A percentile compares a stretch with the other conserved stretches of the same genome.
Conservation (phyloP, 1,140 invertebrate species). For the Aporrectodea caliginosa region DNA sequence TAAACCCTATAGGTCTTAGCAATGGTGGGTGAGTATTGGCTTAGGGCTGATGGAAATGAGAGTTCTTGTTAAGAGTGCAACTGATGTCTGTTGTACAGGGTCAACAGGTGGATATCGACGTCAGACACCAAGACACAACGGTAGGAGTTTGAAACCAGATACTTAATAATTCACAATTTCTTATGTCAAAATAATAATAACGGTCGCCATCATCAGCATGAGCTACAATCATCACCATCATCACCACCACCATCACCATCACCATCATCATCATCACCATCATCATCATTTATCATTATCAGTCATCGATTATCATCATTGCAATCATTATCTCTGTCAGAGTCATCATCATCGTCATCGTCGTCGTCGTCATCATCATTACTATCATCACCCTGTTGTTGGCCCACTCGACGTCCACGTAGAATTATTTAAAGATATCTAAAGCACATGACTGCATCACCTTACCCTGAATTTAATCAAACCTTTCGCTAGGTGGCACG, state of each 20-base stretch:
- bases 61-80: background rate
- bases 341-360: background rate
- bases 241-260: background rate
- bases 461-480: too few relatives aligned
- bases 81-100: background rate
- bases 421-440: too few relatives aligned
- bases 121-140: background rate
- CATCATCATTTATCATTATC: background rate
- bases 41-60: background rate
- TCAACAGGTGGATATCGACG: background rate
- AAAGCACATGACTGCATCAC: too few relatives aligned
- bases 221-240: background rate
- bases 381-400: too few relatives aligned
- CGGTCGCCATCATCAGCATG: background rate
- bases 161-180: background rate
- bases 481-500: too few relatives aligned
- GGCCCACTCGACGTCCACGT: too few relatives aligned
- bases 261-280: background rate
- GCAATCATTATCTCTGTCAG: background rate
- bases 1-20: too few relatives aligned
- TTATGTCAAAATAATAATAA: background rate
- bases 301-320: background rate
- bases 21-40: too few relatives aligned
- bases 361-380: background rate
- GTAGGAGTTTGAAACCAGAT: too few relatives aligned